Base-by-base conservation (phyloP, 1,140 invertebrate species). In the Drosophila carrolli region DNA sequence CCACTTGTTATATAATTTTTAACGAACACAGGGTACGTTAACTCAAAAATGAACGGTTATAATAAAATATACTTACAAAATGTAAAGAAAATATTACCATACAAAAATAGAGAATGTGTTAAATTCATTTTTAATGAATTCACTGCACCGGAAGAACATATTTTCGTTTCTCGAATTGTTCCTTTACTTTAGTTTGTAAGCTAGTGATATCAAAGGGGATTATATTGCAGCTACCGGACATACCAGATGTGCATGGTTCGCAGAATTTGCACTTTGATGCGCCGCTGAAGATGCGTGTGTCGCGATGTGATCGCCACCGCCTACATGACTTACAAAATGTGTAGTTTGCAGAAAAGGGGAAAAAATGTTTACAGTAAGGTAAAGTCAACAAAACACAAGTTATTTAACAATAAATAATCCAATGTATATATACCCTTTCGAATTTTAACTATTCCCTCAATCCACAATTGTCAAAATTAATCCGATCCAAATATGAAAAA, bases 251-350 rank as follows among this genome's bases (percentile, higher is more conserved):
- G 8, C 27, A 38, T 50, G 13, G 27, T 35, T 50, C 47, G 13
- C 27, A 32, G 47, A 29, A 32, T 16, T 50, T n/a, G 27, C n/a
- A 50, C 32, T 50, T 50, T 50, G 47, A 32, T 50, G n/a, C 27
- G 13, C 27, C 27, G 27, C 4, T 10, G 47, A 50, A 14, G 27
- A 2, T 50, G 27, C 27, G 27, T 50, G 29, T 50, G 47, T 35
- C 47, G 47, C 47, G 27, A 32, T 14, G 3, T 50, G 27, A 50
- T 50, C 47, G 32, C 19, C 47, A 50, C 47, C 47, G 47, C 47
- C 47, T 50, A 50, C 32, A 27, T 50, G 11, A 32, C 47, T 50
- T 50, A 32, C 27, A 50, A 50, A 50, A 27, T 32, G 32, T 5
- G 27, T 13, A 50, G 47, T 50, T 50, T 14, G 16, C 8, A 50